Percentiles rank a stretch among this genome's conserved stretches.
These are phyloP conservation scores for Arrhamphus sclerolepis DNA, from an alignment of 2,797 vertebrate genomes.

Conservation along the genomic window DNA sequence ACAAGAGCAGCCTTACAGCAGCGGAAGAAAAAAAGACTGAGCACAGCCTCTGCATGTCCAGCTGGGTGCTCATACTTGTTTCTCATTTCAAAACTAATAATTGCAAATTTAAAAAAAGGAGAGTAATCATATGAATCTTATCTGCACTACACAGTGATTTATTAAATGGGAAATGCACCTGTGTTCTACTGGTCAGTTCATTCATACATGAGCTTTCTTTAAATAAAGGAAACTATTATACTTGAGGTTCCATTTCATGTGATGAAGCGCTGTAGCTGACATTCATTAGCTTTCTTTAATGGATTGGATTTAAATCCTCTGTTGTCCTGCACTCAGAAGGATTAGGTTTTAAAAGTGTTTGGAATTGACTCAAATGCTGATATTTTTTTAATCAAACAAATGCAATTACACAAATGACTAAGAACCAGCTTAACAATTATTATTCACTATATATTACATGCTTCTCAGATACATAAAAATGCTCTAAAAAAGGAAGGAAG, in stretches of 20 bases:
- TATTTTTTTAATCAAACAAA: conserved; percentile 77
- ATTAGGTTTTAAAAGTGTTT: no score
- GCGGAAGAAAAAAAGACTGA: conserved; percentile 29
- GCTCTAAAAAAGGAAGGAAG: conserved; percentile 85
- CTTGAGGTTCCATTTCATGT: no score
- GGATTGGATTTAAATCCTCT: conserved; percentile 9
- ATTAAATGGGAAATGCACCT: no score
- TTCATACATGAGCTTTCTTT: no score
- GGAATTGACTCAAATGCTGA: conserved; percentile 1
- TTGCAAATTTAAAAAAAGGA: no score
- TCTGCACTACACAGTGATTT: no score
- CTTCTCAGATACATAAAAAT: conserved; percentile 83
- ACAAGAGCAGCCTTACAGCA: conserved; percentile 53
- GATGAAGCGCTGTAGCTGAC: no score
- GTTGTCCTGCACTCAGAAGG: conserved; percentile 4
- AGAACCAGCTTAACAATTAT: conserved; percentile 96
- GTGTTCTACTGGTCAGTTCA: no score
- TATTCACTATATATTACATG: conserved; percentile 94
- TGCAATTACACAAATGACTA: conserved; percentile 92
- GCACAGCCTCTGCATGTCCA: conserved; percentile 11
- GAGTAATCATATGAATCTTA: no score
- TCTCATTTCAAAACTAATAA: no score
- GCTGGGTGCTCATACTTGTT: conserved; percentile 35
- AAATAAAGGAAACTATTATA: no score
- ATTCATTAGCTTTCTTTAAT: no score